Base-by-base conservation (phyloP, 2,888 invertebrate genomes). In the Hydrotaea cyrtoneurina region DNA sequence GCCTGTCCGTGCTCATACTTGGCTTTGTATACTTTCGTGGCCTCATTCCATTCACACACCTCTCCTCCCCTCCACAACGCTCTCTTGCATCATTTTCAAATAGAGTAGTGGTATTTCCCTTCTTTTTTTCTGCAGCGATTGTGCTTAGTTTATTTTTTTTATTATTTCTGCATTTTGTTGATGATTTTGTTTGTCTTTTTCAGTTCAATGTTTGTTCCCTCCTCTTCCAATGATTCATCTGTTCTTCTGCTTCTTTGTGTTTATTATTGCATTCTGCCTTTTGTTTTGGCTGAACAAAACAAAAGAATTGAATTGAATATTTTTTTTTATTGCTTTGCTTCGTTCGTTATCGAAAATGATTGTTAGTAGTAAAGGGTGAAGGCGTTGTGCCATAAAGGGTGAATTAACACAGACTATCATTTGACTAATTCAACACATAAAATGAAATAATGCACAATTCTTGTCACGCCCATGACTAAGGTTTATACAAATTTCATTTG, bases 21-120 rank as follows among this genome's bases (percentile, higher is more conserved):
- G 80, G 46, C 50, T 75, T 75, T 75, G 74, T 57, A 66, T 74
- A 26, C 59, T 80, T 75, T 50, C 62, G 75, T 80, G 75, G 71
- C 75, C 80, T 75, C 75, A 75, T 80, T 80, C 69, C 59, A 75
- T 46, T 69, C 46, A 36, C 66, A 66, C 17, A 11, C 64, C 17
- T n/a, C 19, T 19, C 53, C n/a, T 53, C n/a, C n/a, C n/a, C n/a
- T n/a, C n/a, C n/a, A n/a, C n/a, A n/a, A n/a, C 8, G 15, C 43
- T n/a, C 39, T 19, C 66, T 66, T 66, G 39, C 31, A 7, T n/a
- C n/a, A 23, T 36, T 62, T 59, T 62, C 31, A 23, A 36, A 5
- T 62, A 31, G 31, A 36, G 62, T 36, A 13, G 11, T 39, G 31
- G n/a, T 36, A 31, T 62, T 62, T 31, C 62, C 3, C 7, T 62